Base-by-base conservation (phyloP, 1,140 invertebrate species). In the Leptonema lineaticorne region DNA sequence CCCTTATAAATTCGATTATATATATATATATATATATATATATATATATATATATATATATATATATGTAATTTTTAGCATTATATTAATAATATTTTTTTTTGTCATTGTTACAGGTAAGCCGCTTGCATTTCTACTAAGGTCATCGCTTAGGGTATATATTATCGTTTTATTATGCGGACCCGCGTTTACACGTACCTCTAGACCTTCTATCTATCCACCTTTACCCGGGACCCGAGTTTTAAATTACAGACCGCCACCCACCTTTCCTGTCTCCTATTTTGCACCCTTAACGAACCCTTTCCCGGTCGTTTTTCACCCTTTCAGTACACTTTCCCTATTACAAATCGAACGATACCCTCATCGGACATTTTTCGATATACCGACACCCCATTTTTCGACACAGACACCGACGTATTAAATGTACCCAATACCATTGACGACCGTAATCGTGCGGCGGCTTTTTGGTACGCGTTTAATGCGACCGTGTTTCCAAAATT, bases 91-190 rank as follows among this genome's bases (percentile, higher is more conserved):
- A 41, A 41, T 11, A 16, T 11, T 2, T 58, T n/a, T n/a, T n/a
- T 29, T 45, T 45, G 26, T 41, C 46, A 26, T 63, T 63, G 59
- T 63, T 63, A 14, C 59, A 63, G 59, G 59, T 63, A 63, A 63
- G 59, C 59, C 24, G 33, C n/a, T 63, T 63, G 27, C 59, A 28
- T 4, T 11, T 26, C 8, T 9, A 53, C 22, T 9, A 45, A 9
- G 6, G 18, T 24, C 50, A 14, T 22, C 20, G 18, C 50, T 8
- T 9, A 18, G 20, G 46, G 50, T 53, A 53, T 53, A 26, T 53
- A 53, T 53, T 53, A 53, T 53, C 50, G 27, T 53, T 53, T 53
- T 53, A 53, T 53, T 53, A 22, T 24, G 8, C 50, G 50, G 14
- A 26, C 50, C 24, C 22, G 37, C 46, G 20, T 53, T 53, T 53